Conservation (phyloP, 1,140 invertebrate species). For the Argopecten irradians region DNA sequence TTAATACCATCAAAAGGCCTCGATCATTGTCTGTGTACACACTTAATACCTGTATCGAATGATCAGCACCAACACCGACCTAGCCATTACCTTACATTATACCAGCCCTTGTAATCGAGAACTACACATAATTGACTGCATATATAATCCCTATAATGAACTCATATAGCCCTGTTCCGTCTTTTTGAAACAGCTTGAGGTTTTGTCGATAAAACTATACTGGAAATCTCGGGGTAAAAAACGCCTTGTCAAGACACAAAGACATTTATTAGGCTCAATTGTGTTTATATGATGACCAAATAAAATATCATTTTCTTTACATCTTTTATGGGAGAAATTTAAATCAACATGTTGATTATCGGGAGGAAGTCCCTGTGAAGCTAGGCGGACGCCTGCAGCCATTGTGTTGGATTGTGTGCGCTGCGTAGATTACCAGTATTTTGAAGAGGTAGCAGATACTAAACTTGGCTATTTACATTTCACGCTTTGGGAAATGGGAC, state of each 20-base stretch:
- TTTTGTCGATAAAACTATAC: not conserved
- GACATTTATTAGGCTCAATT: not conserved
- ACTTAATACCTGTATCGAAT: not conserved
- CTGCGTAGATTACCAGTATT: not conserved
- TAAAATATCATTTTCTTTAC: conserved; percentile 23
- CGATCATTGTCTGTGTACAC: not conserved
- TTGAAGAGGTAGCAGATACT: not conserved
- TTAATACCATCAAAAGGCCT: not conserved
- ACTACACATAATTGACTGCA: not conserved
- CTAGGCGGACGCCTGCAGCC: not conserved
- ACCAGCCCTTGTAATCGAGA: not conserved
- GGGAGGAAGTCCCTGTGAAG: not conserved
- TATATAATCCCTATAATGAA: not conserved
- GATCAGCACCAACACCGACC: not conserved
- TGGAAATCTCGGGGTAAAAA: not conserved
- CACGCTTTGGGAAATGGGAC: not conserved
- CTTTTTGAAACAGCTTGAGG: conserved; percentile 21
- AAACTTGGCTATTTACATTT: not conserved
- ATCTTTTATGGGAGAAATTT: conserved; percentile 18
- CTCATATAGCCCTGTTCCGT: not conserved
- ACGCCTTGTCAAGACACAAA: conserved; percentile 1
- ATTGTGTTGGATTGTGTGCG: not conserved
- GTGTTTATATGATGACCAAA: conserved; percentile 9
- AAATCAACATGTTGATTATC: conserved; percentile 10
- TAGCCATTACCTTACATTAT: not conserved